phyloP scores from a whole-genome alignment of 2,888 invertebrate species.

The Tenodera sinensis region DNA sequence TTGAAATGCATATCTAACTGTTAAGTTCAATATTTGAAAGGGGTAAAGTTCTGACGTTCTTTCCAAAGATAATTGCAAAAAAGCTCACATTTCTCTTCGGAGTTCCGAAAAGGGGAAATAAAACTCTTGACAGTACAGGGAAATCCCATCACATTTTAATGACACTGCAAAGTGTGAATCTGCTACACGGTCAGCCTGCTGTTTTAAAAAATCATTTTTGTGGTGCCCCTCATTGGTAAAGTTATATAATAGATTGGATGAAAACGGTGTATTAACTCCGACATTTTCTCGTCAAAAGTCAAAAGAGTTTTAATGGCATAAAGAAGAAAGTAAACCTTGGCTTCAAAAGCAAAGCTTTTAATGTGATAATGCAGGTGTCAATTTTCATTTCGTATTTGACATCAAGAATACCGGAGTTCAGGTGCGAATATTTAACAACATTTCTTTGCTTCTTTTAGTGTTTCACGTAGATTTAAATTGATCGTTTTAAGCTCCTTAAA shows the following conservation, averaged over 20 bases:
- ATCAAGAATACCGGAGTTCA: not conserved
- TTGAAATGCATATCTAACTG: too few species aligned
- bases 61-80: too few species aligned
- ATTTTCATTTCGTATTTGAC: not conserved
- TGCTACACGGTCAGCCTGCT: not conserved
- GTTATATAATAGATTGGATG: not conserved
- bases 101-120: too few species aligned
- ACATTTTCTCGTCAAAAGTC: not conserved
- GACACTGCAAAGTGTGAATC: not conserved
- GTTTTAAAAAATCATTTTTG: not conserved
- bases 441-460: not conserved
- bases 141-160: not conserved
- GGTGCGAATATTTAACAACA: not conserved
- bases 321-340: not conserved
- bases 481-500: not conserved
- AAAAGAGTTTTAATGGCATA: not conserved
- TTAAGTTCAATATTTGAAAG: not conserved
- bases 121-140: not conserved
- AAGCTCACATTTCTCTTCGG: too few species aligned
- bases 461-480: not conserved
- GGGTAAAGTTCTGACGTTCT: not conserved
- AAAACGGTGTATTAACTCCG: not conserved
- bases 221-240: not conserved
- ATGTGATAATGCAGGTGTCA: not conserved
- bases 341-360: not conserved